Base-by-base conservation (phyloP, 2,113 vertebrate species). In the Hystrix brachyura region DNA sequence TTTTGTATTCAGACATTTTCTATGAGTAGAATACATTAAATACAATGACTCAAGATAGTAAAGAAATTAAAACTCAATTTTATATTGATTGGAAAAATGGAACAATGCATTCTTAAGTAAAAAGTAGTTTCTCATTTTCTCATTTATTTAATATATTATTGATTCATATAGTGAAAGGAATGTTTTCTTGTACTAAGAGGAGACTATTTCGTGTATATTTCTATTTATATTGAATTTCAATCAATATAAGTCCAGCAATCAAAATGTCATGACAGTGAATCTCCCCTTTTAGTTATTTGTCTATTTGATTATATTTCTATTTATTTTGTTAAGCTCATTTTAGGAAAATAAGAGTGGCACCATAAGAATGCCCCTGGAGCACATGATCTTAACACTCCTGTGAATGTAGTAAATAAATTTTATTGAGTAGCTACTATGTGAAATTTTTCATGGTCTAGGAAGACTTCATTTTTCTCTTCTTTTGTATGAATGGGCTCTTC, bases 301-400 rank as follows among this genome's bases (percentile, higher is more conserved):
- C 13, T 7, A 4, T 18, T 9, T 85, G 25, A 9, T 43, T 43
- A 57, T 57, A 21, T 43, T 78, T 46, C 14, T 43, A 0, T 79
- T 92, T 51, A 32, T 19, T 64, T 69, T 53, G 13, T 55, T n/a
- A 27, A 14, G 18, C 25, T 85, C n/a, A 8, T 29, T 87, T 62
- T n/a, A 51, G n/a, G 19, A 23, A 34, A 43, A 11, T 21, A n/a
- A 85, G 23, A 65, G 48, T 0, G 0, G 15, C 7, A 5, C 11
- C 17, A 17, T 27, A 13, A 34, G 43, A 60, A 23, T 27, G 13
- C 12, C 12, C 0, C 0, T 18, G 14, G 29, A 32, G 5, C 23
- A 25, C 0, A 3, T 0, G 7, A 14, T 19, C 19, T 21, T 27
- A 60, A n/a, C 53, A 74, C 27, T 27, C 10, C 29, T 27, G 48